Base-by-base conservation (phyloP, 2,113 vertebrate species). In the Epinephelus fuscoguttatus region DNA sequence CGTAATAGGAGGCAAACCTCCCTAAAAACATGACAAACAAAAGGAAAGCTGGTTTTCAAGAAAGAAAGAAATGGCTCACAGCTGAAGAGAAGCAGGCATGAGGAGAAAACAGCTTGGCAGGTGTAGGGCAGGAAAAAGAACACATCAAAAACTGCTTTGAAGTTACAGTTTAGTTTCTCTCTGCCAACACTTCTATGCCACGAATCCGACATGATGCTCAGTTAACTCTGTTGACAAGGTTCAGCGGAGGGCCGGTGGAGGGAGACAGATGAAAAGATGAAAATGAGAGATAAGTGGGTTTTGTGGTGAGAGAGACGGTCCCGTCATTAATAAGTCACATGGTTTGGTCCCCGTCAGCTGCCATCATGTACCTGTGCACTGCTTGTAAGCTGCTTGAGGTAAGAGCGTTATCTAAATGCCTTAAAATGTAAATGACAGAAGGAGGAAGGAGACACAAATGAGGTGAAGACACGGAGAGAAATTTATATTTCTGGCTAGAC, bases 141-240 rank as follows among this genome's bases (percentile, higher is more conserved):
- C 45, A 21, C 75, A 75, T 83, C 75, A 73, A 42, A 84, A 71
- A 69, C 17, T 14, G 19, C 81, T 89, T 81, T 90, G 86, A 88
- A 88, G 84, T 47, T 76, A 15, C 63, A 68, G 47, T 78, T 84
- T 79, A 59, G 67, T 71, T 84, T 82, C 53, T 71, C 56, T 74
- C 63, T 82, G 76, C 81, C 45, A 72, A 79, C 67, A 13, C 30
- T 30, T 70, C 33, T 18, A 5, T 10, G 30, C 55, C 30, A 8
- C 21, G 13, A 23, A 82, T 85, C 33, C 18, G 12, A 85, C 68
- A 45, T 13, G 67, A 75, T 10, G 52, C 70, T 37, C 52, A 0
- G 70, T 76, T 61, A 59, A 66, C 59, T 67, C 33, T 23, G 30
- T 18, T 61, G 73, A 79, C 74, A 13, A 42, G 57, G 60, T 80